A percentile compares a stretch with the other conserved stretches of the same genome.
Evolutionary conservation across 2,113 vertebrate genomes (phyloP).

Genomic region (Cynoglossus semilaevis): DNA sequence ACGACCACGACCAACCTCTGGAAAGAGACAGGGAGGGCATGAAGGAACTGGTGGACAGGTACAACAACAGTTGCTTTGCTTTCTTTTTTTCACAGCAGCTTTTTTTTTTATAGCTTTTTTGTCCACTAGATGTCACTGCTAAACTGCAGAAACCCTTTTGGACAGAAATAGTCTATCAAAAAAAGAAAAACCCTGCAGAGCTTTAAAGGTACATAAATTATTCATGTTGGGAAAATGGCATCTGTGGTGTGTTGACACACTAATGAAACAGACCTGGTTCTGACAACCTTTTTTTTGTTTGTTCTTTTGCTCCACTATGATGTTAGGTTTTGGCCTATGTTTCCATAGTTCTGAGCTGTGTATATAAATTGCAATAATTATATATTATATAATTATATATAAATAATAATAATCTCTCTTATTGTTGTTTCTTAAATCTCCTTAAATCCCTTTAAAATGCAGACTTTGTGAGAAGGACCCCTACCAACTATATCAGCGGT

Average conservation of each 20-base stretch:
- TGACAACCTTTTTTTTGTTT: too few relatives aligned
- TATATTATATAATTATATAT: too few relatives aligned
- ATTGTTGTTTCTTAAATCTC: too few relatives aligned
- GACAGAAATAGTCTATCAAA: background rate
- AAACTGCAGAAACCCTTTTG: background rate
- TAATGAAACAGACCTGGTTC: too few relatives aligned
- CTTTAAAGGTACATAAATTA: background rate
- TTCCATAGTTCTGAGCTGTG: too few relatives aligned
- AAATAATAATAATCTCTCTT: too few relatives aligned
- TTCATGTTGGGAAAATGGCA: too few relatives aligned
- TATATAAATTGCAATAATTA: too few relatives aligned
- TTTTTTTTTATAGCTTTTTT: background rate
- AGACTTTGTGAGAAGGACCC: slow-evolving; percentile 97
- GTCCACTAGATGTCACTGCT: slow-evolving; percentile 49
- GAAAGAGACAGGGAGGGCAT: slow-evolving; percentile 92
- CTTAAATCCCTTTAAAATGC: background rate
- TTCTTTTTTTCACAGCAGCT: too few relatives aligned
- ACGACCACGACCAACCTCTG: slow-evolving; percentile 91
- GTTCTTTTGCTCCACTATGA: too few relatives aligned
- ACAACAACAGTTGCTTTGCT: slow-evolving; percentile 1
- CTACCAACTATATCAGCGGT: slow-evolving; percentile 93
- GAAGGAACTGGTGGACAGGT: slow-evolving; percentile 96
- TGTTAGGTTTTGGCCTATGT: too few relatives aligned
- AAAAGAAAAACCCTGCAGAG: background rate
- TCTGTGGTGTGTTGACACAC: too few relatives aligned